Base-by-base conservation (phyloP, 2,797 vertebrate species). In the Siniperca undulata region DNA sequence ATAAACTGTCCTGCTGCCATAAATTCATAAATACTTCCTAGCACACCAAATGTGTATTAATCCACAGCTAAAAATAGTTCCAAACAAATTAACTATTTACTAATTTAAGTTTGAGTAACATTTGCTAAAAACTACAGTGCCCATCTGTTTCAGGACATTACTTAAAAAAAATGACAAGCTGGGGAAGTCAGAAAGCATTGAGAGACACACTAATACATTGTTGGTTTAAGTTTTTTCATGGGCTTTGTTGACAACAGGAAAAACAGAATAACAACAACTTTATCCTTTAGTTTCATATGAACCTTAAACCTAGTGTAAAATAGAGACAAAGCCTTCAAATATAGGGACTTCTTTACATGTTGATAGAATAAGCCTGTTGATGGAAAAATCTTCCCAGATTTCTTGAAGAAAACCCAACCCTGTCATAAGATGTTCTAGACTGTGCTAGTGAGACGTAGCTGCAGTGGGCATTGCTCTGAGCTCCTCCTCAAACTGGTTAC, bases 401-500 rank as follows among this genome's bases (percentile, higher is more conserved):
- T 44, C 19, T 40, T 17, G 11, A 61, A 24, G 67, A 36, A 67
- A 80, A 27, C 24, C 27, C 56, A 22, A 38, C 38, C 19, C 10
- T 0, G 12, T 17, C 40, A 3, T 8, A 20, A 36, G 13, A 22
- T 53, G 71, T 38, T 17, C 14, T 77, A 71, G 10, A 9, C 76
- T 19, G 65, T 20, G 30, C 46, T 86, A 90, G 77, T 5, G 72
- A 34, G 76, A 68, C 2, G 74, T 58, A 73, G 69, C 76, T 60
- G 84, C 55, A 3, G 93, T 93, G 69, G 92, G 85, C 91, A 90
- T 89, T 7, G 56, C 74, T 62, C 88, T 73, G 62, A 95, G 86
- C 82, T 96, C 78, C 85, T 92, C 94, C 42, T 97, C 96, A 94
- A 97, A 98, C 91, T 96, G 97, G 92, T 96, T 96, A 91, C 98